A percentile compares a stretch with the other conserved stretches of the same genome.
Evolutionary conservation across 2,797 vertebrate species (phyloP).

Genomic region (Leptatherina wallacei): DNA sequence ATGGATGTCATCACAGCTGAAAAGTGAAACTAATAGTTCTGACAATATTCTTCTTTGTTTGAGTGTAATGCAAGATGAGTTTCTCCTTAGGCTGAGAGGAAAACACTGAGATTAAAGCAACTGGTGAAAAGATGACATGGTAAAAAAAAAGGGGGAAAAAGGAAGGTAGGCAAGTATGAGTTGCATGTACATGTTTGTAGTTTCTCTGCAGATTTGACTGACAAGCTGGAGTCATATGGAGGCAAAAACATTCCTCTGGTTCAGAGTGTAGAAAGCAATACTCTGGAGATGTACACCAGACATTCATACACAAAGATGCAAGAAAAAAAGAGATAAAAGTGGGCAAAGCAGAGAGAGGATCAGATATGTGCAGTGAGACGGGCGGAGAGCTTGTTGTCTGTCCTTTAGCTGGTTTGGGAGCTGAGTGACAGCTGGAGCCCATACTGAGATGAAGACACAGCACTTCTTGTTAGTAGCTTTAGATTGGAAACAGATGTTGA

Average conservation of each 20-base stretch:
- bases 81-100: neutral
- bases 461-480: slow-evolving; percentile 69
- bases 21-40: neutral
- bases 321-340: neutral
- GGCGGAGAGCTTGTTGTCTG: neutral
- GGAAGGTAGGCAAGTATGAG: too few relatives aligned
- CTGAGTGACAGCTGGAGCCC: slow-evolving; percentile 74
- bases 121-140: slow-evolving; percentile 1
- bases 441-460: slow-evolving; percentile 67
- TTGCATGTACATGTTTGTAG: neutral
- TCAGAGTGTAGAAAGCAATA: neutral
- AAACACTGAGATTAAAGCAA: slow-evolving; percentile 14
- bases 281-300: slow-evolving; percentile 11
- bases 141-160: neutral
- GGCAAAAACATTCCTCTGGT: slow-evolving; percentile 14
- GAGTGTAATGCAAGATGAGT: too few relatives aligned
- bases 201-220: slow-evolving; percentile 18
- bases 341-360: slow-evolving; percentile 1
- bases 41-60: neutral
- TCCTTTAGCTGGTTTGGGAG: slow-evolving; percentile 8
- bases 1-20: neutral
- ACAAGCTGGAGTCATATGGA: slow-evolving; percentile 32
- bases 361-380: slow-evolving; percentile 3
- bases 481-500: slow-evolving; percentile 73
- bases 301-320: neutral